These are phyloP conservation scores for Sclerurus mexicanus DNA, from an alignment of 2,113 vertebrate genomes.

Conservation along the genomic window DNA sequence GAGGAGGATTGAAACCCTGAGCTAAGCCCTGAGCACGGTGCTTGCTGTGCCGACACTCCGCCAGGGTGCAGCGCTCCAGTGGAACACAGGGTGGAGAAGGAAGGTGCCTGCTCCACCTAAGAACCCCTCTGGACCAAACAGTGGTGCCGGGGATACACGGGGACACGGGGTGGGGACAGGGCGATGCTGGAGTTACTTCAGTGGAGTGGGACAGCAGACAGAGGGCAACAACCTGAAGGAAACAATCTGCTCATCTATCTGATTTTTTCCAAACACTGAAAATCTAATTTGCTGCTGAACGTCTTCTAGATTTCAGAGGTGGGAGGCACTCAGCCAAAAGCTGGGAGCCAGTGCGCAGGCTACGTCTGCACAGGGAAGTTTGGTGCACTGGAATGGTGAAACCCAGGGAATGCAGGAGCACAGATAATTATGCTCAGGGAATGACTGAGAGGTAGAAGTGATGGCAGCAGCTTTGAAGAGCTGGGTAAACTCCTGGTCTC, in stretches of 20 bases:
- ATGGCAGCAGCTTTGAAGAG: neutral
- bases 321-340: neutral
- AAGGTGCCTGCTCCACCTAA: neutral
- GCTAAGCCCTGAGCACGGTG: neutral
- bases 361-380: neutral
- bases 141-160: neutral
- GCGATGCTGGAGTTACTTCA: neutral
- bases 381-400: neutral
- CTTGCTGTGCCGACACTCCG: neutral
- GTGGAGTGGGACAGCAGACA: neutral
- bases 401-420: neutral
- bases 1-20: neutral
- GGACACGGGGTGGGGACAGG: neutral
- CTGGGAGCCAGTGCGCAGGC: neutral
- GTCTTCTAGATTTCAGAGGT: neutral
- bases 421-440: neutral
- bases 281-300: neutral
- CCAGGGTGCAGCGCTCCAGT: neutral
- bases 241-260: neutral
- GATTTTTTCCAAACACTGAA: neutral
- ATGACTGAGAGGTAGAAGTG: neutral
- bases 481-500: neutral
- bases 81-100: neutral
- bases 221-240: neutral
- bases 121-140: neutral